Evolutionary conservation across 37 sponge, comb jelly and placozoan genomes (phyloP).

Genomic region (Tethya wilhelma): DNA sequence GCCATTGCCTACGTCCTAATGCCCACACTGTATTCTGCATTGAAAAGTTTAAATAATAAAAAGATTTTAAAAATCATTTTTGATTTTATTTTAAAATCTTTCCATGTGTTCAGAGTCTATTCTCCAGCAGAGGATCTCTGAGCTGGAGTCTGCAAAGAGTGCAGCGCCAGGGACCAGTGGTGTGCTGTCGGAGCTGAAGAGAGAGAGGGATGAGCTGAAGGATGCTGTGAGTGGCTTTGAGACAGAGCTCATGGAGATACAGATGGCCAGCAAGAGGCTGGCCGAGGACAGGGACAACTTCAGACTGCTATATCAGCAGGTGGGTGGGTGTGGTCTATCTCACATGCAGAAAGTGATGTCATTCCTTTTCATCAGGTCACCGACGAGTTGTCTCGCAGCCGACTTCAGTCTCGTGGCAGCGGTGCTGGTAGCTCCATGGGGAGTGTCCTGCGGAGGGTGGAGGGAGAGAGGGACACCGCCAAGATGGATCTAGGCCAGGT

Average conservation of each 20-base stretch:
- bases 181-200: slow-evolving; percentile 18
- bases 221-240: slow-evolving; percentile 66
- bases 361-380: slow-evolving; percentile 38
- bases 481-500: slow-evolving; percentile 45
- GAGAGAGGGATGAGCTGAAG: slow-evolving; percentile 80
- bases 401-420: slow-evolving; percentile 41
- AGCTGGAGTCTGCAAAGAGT: slow-evolving; percentile 28
- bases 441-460: slow-evolving; percentile 44
- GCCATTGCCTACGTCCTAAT: too few relatives aligned
- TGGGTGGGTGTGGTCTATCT: slow-evolving; percentile 3
- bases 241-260: slow-evolving; percentile 72
- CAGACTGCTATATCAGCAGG: slow-evolving; percentile 94
- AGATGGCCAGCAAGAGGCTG: slow-evolving; percentile 67
- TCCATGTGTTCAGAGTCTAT: slow-evolving; percentile 2
- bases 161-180: background rate
- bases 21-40: too few relatives aligned
- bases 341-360: background rate
- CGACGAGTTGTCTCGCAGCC: slow-evolving; percentile 64
- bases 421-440: background rate
- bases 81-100: background rate
- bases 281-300: slow-evolving; percentile 92
- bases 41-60: background rate
- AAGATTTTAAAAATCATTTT: background rate
- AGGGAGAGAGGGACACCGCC: slow-evolving; percentile 85
- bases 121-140: slow-evolving; percentile 15